Percentiles rank a stretch among this genome's conserved stretches.
Evolutionary conservation across 2,113 vertebrate species (phyloP).

Genomic region (Sphaerodactylus townsendi): DNA sequence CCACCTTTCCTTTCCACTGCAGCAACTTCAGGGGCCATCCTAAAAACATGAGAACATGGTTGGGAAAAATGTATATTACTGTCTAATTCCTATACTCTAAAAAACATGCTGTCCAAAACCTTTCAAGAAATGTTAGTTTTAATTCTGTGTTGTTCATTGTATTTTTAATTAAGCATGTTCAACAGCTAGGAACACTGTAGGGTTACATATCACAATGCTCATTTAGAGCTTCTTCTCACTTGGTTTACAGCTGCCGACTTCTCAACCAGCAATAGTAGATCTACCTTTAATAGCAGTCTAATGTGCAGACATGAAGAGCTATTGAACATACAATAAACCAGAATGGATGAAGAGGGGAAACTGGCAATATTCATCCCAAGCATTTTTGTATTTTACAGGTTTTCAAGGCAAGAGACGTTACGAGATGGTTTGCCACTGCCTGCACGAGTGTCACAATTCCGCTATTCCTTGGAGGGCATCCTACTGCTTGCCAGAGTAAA

Average conservation of each 20-base stretch:
- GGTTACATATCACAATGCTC: not conserved
- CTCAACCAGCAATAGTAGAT: not conserved
- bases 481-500: no score
- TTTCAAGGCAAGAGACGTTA: no score
- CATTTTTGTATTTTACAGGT: no score
- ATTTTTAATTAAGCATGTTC: not conserved
- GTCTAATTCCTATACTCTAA: not conserved
- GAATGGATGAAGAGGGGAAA: no score
- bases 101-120: not conserved
- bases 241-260: not conserved
- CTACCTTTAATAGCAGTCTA: not conserved
- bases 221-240: not conserved
- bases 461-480: no score
- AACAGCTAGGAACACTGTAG: not conserved
- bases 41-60: slow-evolving; percentile 50
- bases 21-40: slow-evolving; percentile 99
- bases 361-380: no score
- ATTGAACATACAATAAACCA: no score
- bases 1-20: slow-evolving; percentile 98
- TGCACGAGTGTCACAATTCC: no score
- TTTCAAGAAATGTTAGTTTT: not conserved
- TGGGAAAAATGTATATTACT: not conserved
- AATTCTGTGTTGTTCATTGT: not conserved
- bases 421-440: no score
- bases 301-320: not conserved